Conservation (phyloP, 2,888 invertebrate genomes). For the Stenodema calcarata region DNA sequence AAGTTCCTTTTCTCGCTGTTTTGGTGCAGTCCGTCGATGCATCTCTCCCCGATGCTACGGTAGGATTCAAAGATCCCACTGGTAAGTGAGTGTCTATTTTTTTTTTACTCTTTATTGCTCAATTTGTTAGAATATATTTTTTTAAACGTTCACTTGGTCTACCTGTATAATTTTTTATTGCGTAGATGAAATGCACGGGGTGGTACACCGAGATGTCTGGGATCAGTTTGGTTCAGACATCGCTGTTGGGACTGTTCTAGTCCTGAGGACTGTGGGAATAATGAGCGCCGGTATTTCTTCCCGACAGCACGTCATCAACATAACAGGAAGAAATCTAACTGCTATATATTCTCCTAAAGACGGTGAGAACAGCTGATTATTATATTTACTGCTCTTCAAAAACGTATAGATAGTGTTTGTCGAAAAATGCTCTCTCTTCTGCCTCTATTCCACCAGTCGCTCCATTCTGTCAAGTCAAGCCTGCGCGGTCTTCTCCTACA, state of each 20-base stretch:
- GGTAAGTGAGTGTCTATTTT: slow-evolving; percentile 56
- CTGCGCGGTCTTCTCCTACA: too few relatives aligned
- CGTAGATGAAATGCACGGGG: slow-evolving; percentile 63
- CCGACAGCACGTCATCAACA: slow-evolving; percentile 57
- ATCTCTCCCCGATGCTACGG: slow-evolving; percentile 58
- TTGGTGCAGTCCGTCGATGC: slow-evolving; percentile 58
- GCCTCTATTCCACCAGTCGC: too few relatives aligned
- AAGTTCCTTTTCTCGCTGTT: slow-evolving; percentile 59
- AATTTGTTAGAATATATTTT: too few relatives aligned
- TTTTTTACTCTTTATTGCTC: too few relatives aligned
- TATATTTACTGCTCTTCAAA: too few relatives aligned
- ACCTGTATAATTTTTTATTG: not conserved
- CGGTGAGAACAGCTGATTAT: not conserved
- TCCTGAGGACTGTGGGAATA: slow-evolving; percentile 58
- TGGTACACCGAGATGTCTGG: slow-evolving; percentile 62
- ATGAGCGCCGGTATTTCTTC: slow-evolving; percentile 56
- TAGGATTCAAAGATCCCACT: slow-evolving; percentile 58
- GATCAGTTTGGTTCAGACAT: slow-evolving; percentile 58
- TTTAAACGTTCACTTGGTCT: too few relatives aligned
- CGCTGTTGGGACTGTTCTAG: slow-evolving; percentile 57
- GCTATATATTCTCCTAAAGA: slow-evolving; percentile 55
- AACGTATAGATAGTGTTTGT: too few relatives aligned
- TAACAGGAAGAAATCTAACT: slow-evolving; percentile 58
- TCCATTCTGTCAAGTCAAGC: too few relatives aligned
- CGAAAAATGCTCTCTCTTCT: too few relatives aligned